Base-by-base conservation (phyloP, 2,888 invertebrate species). In the Monopis laevigella region DNA sequence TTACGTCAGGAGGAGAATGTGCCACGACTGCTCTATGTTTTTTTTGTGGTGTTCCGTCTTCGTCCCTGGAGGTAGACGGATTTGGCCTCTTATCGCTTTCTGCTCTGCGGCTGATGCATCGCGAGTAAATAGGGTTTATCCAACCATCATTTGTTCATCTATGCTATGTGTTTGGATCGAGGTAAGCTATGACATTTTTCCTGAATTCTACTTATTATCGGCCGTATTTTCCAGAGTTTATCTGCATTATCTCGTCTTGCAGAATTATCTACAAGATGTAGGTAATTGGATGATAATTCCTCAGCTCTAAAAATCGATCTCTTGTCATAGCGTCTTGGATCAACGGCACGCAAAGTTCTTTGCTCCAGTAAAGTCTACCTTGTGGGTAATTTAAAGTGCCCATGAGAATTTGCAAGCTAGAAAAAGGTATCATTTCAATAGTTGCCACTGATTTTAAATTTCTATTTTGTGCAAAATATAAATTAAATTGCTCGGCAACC, bases 221-320 rank as follows among this genome's bases (percentile, higher is more conserved):
- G 49, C 24, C 49, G 30, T 29, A 51, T 43, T 47, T 51, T 45
- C 43, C 42, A 39, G 21, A 50, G 40, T 43, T 47, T 41, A 43
- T 52, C 45, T 43, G 26, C 12, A 26, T 40, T 14, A 8, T 6
- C n/a, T 6, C 11, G 30, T 6, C 13, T 6, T 24, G 6, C 14
- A 21, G 26, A 26, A 27, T 27, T 39, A 11, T 11, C 39, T 11
- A 39, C 24, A 24, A 39, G 8, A 39, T 39, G 39, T 34, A 41
- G n/a, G n/a, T n/a, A n/a, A n/a, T n/a, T n/a, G n/a, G n/a, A n/a
- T n/a, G 18, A 13, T 30, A 24, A 34, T 41, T 41, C 34, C 32
- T 13, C 10, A 41, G 21, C 24, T 41, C 30, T 8, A 30, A 43
- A 24, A 48, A 45, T 26, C 43, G 35, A 26, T 45, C 43, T 7